Percentiles rank a stretch among this genome's conserved stretches.
These are phyloP conservation scores for Chirona hameri DNA, from an alignment of 2,888 invertebrate genomes.

Conservation along the genomic window DNA sequence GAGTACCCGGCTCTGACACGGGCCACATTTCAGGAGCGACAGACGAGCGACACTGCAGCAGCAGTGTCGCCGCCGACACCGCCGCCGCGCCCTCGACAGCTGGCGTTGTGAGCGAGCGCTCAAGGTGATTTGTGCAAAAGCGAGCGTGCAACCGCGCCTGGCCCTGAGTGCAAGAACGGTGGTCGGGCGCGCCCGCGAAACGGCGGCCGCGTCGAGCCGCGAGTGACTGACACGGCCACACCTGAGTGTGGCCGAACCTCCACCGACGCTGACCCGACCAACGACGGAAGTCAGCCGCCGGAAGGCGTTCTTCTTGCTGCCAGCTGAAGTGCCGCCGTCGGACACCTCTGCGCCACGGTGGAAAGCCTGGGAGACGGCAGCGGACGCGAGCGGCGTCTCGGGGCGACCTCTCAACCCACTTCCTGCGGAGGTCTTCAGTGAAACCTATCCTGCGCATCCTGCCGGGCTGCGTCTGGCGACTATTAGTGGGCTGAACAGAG, in stretches of 20 bases:
- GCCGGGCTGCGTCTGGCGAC: background rate
- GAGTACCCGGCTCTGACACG: background rate
- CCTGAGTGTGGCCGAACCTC: background rate
- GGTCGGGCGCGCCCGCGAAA: background rate
- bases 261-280: background rate
- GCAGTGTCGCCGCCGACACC: background rate
- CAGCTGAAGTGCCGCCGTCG: background rate
- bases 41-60: background rate
- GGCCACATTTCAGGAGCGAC: background rate
- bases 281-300: background rate
- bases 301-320: background rate
- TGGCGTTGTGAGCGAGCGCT: background rate
- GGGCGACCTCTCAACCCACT: background rate
- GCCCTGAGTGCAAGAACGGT: constrained; percentile 7
- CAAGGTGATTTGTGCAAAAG: constrained; percentile 5
- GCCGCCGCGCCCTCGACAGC: background rate
- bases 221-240: background rate
- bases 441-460: background rate
- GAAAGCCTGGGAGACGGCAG: background rate
- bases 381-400: background rate
- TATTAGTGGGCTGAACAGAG: background rate
- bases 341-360: background rate
- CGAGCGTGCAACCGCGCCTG: background rate
- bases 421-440: background rate
- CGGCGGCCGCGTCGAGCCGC: background rate